Base-by-base conservation (phyloP, 2,888 invertebrate species). In the Noctua pronuba region DNA sequence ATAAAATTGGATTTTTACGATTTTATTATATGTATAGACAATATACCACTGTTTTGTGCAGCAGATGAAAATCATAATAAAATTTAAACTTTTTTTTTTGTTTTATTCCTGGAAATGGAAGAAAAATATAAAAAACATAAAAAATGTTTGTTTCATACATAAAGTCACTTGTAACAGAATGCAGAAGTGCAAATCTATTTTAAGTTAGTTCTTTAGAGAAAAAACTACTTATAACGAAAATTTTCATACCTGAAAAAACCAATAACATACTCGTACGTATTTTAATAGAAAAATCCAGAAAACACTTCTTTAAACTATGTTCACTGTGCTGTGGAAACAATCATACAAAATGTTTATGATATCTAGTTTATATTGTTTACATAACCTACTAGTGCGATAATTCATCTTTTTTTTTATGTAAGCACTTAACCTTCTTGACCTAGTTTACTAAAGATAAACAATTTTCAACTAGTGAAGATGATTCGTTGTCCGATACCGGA, bases 361-460 rank as follows among this genome's bases (percentile, higher is more conserved):
- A n/a, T n/a, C n/a, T 11, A 38, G 16, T 69, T 49, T 21, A 21
- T 21, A 44, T n/a, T 70, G 55, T 78, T 79, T 58, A 60, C 38
- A 7, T 66, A 71, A 66, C 46, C 58, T 11, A 41, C 4, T 58
- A 62, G 6, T n/a, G 35, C 28, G 60, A 72, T 60, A 70, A 52
- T 18, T 41, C 13, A 60, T 52, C 0, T 38, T 65, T 77, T 21
- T 21, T 66, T 67, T 28, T n/a, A 58, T 52, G 11, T 28, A 41
- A 44, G 35, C 69, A 55, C 38, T 16, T 46, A 38, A 62, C 38
- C 58, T 28, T 28, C 1, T 28, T 38, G 18, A 67, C 44, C 60
- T 21, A 52, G 58, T 60, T 60, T 66, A 18, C 18, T 10, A 31
- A 60, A 60, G 66, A 67, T 70, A 78, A 70, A 70, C 46, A 69